Percentiles rank a stretch among this genome's conserved stretches.
Evolutionary conservation across 1,140 invertebrate genomes (phyloP).

Genomic region (Branchinecta lindahli): DNA sequence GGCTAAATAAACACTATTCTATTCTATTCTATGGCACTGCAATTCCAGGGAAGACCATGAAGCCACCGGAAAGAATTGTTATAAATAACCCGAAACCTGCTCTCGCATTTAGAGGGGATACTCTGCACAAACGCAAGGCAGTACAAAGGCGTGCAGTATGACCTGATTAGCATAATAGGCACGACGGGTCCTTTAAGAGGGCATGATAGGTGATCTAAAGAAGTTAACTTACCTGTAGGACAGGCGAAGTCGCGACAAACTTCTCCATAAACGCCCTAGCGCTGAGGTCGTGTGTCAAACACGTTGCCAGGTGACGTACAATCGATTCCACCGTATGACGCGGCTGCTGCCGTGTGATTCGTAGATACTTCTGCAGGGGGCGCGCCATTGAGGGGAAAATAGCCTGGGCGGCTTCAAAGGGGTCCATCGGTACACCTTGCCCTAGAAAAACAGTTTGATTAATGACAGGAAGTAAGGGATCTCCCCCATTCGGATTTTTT

Average conservation of each 20-base stretch:
- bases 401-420: conserved; percentile 86
- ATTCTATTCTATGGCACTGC: too few species aligned
- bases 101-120: too few species aligned
- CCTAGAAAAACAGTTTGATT: conserved; percentile 27
- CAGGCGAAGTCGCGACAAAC: conserved; percentile 58
- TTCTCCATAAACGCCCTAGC: conserved; percentile 82
- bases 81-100: too few species aligned
- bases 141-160: too few species aligned
- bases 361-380: conserved; percentile 86
- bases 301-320: conserved; percentile 64
- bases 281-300: conserved; percentile 80
- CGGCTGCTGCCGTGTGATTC: conserved; percentile 86
- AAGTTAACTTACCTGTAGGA: conserved; percentile 32
- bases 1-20: too few species aligned
- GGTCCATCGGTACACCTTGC: conserved; percentile 57
- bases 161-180: too few species aligned
- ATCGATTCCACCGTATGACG: conserved; percentile 87
- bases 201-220: background rate
- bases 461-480: background rate
- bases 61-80: too few species aligned
- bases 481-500: too few species aligned
- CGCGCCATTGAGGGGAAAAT: conserved; percentile 91
- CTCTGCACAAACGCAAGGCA: too few species aligned
- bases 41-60: too few species aligned
- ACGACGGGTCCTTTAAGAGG: too few species aligned